Evolutionary conservation across 2,797 vertebrate species (phyloP).

Genomic region (Cephalopachus bancanus): DNA sequence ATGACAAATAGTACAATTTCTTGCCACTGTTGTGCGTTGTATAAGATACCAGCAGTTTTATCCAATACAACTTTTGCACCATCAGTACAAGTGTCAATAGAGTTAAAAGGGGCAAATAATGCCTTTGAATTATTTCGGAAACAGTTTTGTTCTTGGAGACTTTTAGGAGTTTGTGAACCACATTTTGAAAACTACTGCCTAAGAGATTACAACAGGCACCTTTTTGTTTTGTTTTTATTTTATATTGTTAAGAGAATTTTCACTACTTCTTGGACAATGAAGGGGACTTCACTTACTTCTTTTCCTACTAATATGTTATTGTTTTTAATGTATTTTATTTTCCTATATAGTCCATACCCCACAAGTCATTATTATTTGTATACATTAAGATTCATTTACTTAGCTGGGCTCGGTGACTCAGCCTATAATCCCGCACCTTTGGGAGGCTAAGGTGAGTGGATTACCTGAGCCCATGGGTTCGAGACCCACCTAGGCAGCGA

Average conservation of each 20-base stretch:
- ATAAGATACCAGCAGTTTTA: too few relatives aligned
- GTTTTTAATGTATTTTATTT: not conserved
- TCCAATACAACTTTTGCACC: too few relatives aligned
- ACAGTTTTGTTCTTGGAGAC: not conserved
- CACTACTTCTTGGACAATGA: not conserved
- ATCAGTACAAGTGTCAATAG: not conserved
- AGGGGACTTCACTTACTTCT: not conserved
- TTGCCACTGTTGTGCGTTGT: not conserved
- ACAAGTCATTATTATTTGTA: not conserved
- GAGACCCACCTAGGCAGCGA: too few relatives aligned
- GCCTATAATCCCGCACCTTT: too few relatives aligned
- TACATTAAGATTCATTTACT: not conserved
- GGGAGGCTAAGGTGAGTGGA: too few relatives aligned
- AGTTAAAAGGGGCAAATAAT: not conserved
- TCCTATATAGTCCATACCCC: not conserved
- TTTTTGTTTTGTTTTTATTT: not conserved
- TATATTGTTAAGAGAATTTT: not conserved
- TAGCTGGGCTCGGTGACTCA: too few relatives aligned
- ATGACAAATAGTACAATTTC: not conserved
- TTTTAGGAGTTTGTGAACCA: not conserved
- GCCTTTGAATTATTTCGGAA: not conserved
- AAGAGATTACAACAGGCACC: not conserved
- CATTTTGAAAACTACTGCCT: not conserved
- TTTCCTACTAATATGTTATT: not conserved
- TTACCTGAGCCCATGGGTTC: too few relatives aligned